Evolutionary conservation across 2,888 invertebrate species (phyloP), one percentile per base, ranked within the genome.

Genomic region (Lasiommata megera): DNA sequence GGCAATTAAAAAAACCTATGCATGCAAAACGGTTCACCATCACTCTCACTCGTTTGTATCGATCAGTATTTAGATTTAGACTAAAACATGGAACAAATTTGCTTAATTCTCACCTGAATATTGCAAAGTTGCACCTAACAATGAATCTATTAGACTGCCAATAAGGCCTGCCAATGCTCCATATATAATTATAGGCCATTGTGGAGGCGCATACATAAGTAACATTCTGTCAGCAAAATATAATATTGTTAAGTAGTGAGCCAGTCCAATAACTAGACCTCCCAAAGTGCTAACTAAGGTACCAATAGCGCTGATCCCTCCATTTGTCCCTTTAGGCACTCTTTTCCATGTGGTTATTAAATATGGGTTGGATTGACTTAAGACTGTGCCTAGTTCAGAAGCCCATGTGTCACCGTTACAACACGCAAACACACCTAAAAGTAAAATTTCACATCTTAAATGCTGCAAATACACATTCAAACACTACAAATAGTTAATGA

Each of bases 341-440:
- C 83, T 92, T 66, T 93, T 92, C 64, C 94, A 92, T 14, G 93
- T 93, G 8, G 96, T 96, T 29, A 97, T 93, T 5, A 97, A 92
- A 64, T 93, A 88, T 3, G 97, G 97, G 62, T 95, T 92, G 0
- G 92, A 82, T 23, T 80, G 84, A 6, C 94, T 93, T 16, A 96
- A 76, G 0, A 96, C 97, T 31, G 95, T 92, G 1, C 97, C 97
- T 14, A 98, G 79, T 84, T 98, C 98, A 36, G 97, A 97, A 47
- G 97, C 96, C 95, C 96, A 96, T 0, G 97, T 98, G 74, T 98
- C 98, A 0, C 97, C 97, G 77, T 95, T 96, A 67, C 95, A 94
- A 73, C 96, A 96, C 11, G 96, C 93, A 70, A 96, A 92, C 0
- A 95, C 92, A 68, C 94, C 94, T 94, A 77, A 38, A 76, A 50